Base-by-base conservation (phyloP, 2,797 vertebrate species). In the Gymnoscopelus microlampas region DNA sequence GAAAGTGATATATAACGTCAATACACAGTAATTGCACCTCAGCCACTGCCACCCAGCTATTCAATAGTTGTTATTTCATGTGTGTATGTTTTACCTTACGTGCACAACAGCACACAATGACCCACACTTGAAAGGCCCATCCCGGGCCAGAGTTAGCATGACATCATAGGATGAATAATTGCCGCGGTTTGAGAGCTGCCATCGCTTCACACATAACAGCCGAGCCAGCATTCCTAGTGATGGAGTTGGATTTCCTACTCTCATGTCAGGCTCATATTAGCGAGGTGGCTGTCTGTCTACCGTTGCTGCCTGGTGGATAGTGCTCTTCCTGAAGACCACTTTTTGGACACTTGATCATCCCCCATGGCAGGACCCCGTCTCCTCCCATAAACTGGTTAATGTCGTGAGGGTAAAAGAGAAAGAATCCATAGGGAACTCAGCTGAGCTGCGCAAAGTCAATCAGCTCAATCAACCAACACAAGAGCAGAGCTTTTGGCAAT, bases 161-260 rank as follows among this genome's bases (percentile, higher is more conserved):
- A 83, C 67, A 71, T 80, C 73, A 77, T 76, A 65, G 63, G 60
- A 53, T 72, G 66, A 83, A 63, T 81, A 81, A 85, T 85, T 79
- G 72, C 66, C 69, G 69, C 69, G 39, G 47, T 70, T 73, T 62
- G 51, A 68, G 49, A 71, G 70, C 70, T 63, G 73, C 72, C 77
- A 77, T 78, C 60, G 66, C 73, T 81, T 87, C 72, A 63, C 71
- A 74, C 77, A 68, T 82, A 70, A 68, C 60, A 76, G 70, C 60
- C 55, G 71, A 78, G 80, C 63, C 62, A 81, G 78, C 70, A 76
- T 60, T 79, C 77, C 56, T 82, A 26, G 56, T 78, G 77, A 74
- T 69, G 60, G 60, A 78, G 82, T 76, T 67, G 60, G 77, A 63
- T 85, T 80, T 85, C 74, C 60, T 65, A 55, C 60, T 29, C 51